Evolutionary conservation across 1,140 invertebrate species (phyloP), one percentile per base, ranked within the genome.

Genomic region (Ceratina calcarata): DNA sequence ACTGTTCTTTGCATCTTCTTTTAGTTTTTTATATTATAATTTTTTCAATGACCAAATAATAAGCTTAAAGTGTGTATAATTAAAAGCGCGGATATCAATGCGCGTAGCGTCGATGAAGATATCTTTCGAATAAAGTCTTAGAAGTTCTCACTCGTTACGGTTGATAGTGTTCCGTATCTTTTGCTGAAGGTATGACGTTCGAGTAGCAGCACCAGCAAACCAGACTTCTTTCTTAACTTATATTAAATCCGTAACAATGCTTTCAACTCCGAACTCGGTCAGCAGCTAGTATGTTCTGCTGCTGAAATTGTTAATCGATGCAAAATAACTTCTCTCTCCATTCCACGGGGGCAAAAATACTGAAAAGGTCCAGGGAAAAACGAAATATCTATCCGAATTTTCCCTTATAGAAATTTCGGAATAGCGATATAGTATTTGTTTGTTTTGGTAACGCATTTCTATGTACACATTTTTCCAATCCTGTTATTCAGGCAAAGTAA

Each of bases 231-330:
- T 49, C 57, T 49, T 53, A 60, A 77, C 65, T 77, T 77, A 69
- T 77, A 77, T 77, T 77, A 70, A 77, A 77, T 61, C 57, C 57
- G 66, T 61, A 70, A 70, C 66, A 69, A 77, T 70, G 45, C 24
- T 70, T 32, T 77, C 15, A 77, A 62, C n/a, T 61, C 49, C 0
- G 57, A 70, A 77, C 37, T 70, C 57, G 75, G 75, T 62, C 75
- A 61, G 18, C 24, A 37, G 72, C 61, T 15, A 32, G 53, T 68
- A 37, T 58, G 66, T 62, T 77, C 45, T 22, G 13, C 18, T 13
- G 15, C 10, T 62, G 67, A 37, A 77, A 77, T 62, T 22, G 75
- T 24, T 77, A 77, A 77, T 77, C 75, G 45, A 77, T 77, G 67
- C 57, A 8, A 18, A 77, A 64, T 18, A 74, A 77, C 55, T 77